These are phyloP conservation scores for Hirundichthys speculiger DNA, from an alignment of 2,113 vertebrate species.

Conservation along the genomic window DNA sequence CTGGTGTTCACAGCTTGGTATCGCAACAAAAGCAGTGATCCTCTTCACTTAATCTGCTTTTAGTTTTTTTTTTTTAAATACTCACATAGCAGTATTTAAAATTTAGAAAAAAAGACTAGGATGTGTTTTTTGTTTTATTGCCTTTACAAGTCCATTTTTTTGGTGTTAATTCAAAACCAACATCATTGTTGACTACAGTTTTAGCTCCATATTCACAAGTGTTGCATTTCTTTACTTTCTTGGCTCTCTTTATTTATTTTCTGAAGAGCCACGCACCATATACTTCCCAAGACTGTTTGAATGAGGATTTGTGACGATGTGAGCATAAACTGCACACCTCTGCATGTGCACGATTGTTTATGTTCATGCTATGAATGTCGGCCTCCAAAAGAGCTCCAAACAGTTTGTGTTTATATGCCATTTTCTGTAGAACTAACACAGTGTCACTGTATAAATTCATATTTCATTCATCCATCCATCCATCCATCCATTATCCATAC, in stretches of 20 bases:
- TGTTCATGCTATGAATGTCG: slow-evolving; percentile 48
- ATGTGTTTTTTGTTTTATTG: no score
- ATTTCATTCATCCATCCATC: no score
- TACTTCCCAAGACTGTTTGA: not conserved
- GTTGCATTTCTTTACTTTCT: slow-evolving; percentile 11
- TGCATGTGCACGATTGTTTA: not conserved
- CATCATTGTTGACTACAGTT: slow-evolving; percentile 40
- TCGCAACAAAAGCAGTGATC: no score
- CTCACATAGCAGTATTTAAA: no score
- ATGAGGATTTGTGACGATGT: not conserved
- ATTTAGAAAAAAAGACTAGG: no score
- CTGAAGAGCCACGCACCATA: not conserved
- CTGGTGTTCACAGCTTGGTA: no score
- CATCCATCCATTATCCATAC: no score
- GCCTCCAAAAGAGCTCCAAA: slow-evolving; percentile 31
- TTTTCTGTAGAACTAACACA: no score
- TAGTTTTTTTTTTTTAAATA: no score
- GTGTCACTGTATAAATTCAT: no score
- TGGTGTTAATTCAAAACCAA: slow-evolving; percentile 33
- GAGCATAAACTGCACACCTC: not conserved
- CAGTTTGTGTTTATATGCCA: not conserved
- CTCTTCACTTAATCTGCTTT: no score
- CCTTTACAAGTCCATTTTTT: slow-evolving; percentile 7
- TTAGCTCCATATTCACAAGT: slow-evolving; percentile 28
- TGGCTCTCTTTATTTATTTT: slow-evolving; percentile 11